Base-by-base conservation (phyloP, 1,140 invertebrate species). In the Drosophila sp. region DNA sequence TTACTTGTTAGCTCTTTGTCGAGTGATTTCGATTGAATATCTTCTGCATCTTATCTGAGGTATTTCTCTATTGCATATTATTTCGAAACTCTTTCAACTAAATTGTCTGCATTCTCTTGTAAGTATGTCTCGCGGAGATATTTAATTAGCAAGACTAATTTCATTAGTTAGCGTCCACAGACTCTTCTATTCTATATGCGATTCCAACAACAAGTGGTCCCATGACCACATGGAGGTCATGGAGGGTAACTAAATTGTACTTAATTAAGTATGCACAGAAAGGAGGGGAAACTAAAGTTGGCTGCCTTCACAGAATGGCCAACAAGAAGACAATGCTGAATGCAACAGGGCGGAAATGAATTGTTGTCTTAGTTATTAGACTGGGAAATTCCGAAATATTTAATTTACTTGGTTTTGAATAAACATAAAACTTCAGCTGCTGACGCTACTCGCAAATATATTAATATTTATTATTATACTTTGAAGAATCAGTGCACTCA, bases 121-220 rank as follows among this genome's bases (percentile, higher is more conserved):
- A 13, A 48, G 6, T n/a, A 46, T 48, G 21, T 48, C 45, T 48
- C 11, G 45, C 21, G 11, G 11, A 11, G 6, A 21, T 25, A 32
- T 50, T 50, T 32, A 50, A 50, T 50, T 50, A 32, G 46, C 27
- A 32, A 32, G n/a, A 50, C 25, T 50, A 50, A 50, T 50, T 14
- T 29, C 13, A 27, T 50, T 32, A 50, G 27, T 13, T 27, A 38
- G 9, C 11, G 8, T 11, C 9, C 3, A 36, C 32, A 11, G 32
- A 2, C 32, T 34, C 7, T 6, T 34, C 2, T 34, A n/a, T 21
- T 21, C 21, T 21, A 4, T 21, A 21, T 21, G 27, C 27, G 7
- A 36, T 36, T 36, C 9, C 5, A 38, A n/a, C 36, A 13, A 38
- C 27, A 50, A 27, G n/a, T 48, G 13, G 11, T 25, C 46, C 46